phyloP scores from a whole-genome alignment of 1,140 invertebrate genomes.

The Nephila pilipes region DNA sequence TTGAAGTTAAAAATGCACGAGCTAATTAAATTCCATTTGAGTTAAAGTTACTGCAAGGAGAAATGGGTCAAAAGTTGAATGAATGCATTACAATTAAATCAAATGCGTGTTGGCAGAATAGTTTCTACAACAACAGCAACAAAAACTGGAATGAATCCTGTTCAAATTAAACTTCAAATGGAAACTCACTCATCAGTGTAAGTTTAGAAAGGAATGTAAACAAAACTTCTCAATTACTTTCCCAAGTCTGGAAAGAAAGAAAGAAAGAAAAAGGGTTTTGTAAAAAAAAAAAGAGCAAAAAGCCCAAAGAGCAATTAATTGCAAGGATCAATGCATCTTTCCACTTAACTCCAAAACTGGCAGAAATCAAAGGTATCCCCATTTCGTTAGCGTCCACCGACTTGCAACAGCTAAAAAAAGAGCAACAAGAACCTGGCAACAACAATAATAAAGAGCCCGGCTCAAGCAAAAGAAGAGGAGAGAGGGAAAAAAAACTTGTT shows the following conservation, averaged over 20 bases:
- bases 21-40: too few species aligned
- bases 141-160: too few species aligned
- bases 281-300: background rate
- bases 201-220: background rate
- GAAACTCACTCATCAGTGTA: background rate
- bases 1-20: too few species aligned
- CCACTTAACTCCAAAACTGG: background rate
- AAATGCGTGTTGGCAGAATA: too few species aligned
- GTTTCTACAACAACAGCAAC: too few species aligned
- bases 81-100: too few species aligned
- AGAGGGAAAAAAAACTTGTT: constrained; percentile 51
- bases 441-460: constrained; percentile 26
- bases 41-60: too few species aligned
- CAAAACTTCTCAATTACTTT: background rate
- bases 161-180: too few species aligned
- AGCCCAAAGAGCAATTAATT: background rate
- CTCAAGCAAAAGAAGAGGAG: background rate
- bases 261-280: too few species aligned
- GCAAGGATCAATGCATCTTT: background rate
- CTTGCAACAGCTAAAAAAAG: too few species aligned
- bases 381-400: constrained; percentile 2
- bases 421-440: background rate
- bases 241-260: background rate
- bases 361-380: constrained; percentile 25
- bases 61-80: too few species aligned